Conservation (phyloP, 1,140 invertebrate genomes). For the Physella acuta region DNA sequence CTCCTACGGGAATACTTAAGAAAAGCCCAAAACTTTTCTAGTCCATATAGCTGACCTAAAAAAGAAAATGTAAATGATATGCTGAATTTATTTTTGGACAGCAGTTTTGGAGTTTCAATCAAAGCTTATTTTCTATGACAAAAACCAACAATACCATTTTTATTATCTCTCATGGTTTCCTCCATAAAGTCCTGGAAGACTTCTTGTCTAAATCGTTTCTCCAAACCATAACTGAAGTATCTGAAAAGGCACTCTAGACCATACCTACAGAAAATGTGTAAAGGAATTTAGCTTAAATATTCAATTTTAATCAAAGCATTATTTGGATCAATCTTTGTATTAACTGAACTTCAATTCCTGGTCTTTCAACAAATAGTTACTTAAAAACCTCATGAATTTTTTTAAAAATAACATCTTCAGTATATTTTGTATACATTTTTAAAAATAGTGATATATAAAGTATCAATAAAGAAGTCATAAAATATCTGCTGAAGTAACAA, state of each 20-base stretch:
- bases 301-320: no score
- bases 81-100: not conserved
- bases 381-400: no score
- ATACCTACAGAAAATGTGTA: conserved; percentile 61
- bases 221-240: conserved; percentile 97
- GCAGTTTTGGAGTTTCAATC: no score
- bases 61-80: conserved; percentile 11
- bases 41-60: conserved; percentile 92
- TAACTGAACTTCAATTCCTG: not conserved
- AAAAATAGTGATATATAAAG: no score
- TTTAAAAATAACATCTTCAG: no score
- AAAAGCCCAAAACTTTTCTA: conserved; percentile 99
- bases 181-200: conserved; percentile 94
- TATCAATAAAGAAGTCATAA: no score
- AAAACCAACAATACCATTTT: conserved; percentile 78
- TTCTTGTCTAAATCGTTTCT: conserved; percentile 89
- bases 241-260: conserved; percentile 94
- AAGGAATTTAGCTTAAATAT: no score
- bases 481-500: no score
- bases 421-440: no score
- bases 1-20: conserved; percentile 69
- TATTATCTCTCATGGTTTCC: conserved; percentile 89
- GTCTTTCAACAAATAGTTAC: not conserved
- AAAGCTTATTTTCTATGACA: no score
- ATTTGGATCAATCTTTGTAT: no score